phyloP scores from a whole-genome alignment of 2,113 vertebrate species.

The Diadophis punctatus region DNA sequence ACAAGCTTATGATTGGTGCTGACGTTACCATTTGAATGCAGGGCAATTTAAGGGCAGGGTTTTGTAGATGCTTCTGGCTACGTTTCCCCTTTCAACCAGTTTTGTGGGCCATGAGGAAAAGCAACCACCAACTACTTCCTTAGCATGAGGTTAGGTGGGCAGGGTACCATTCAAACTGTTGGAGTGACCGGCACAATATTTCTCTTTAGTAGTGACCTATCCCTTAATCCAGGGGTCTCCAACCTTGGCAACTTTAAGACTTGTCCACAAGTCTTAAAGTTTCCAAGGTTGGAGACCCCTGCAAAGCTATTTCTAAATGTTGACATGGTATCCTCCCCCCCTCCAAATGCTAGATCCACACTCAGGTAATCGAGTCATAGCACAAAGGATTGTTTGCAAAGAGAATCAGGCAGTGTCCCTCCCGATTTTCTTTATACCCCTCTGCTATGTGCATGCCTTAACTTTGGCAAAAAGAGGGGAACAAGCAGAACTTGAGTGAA shows the following conservation, averaged over 20 bases:
- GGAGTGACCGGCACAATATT: not conserved
- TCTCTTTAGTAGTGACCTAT: not conserved
- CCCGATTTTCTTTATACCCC: not conserved
- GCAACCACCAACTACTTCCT: not conserved
- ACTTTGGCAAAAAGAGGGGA: not conserved
- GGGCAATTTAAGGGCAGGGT: not conserved
- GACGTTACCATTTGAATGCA: not conserved
- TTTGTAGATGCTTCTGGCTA: not conserved
- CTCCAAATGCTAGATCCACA: too few relatives aligned
- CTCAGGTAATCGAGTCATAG: not conserved
- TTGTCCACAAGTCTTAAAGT: too few relatives aligned
- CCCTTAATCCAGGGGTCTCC: too few relatives aligned
- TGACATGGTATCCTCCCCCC: too few relatives aligned
- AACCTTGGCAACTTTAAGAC: too few relatives aligned
- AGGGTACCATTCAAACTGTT: not conserved
- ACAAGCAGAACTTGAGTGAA: not conserved
- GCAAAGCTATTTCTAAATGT: too few relatives aligned
- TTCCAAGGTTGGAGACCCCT: too few relatives aligned
- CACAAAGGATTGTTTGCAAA: not conserved
- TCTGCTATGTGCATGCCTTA: not conserved
- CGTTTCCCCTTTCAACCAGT: not conserved
- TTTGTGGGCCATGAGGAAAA: not conserved
- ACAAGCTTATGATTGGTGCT: not conserved
- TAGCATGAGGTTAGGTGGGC: not conserved
- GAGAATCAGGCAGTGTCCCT: not conserved